Evolutionary conservation across 2,113 vertebrate genomes (phyloP).

Genomic region (Microcebus murinus): DNA sequence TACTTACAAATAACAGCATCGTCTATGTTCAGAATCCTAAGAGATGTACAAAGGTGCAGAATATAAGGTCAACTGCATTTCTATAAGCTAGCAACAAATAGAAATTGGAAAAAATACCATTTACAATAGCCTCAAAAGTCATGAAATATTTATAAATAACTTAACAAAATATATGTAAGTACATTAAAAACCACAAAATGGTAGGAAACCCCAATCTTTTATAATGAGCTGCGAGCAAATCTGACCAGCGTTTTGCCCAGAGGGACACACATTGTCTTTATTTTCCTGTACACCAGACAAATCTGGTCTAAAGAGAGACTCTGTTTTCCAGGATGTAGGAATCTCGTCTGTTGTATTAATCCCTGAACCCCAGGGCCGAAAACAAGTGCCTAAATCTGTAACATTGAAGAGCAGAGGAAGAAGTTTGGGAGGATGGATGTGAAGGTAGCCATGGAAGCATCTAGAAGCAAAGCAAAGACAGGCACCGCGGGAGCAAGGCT

Average conservation of each 20-base stretch:
- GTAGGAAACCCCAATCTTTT: neutral
- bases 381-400: neutral
- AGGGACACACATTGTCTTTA: neutral
- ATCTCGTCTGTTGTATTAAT: neutral
- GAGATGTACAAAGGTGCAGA: neutral
- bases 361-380: neutral
- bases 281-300: neutral
- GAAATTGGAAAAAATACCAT: neutral
- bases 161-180: neutral
- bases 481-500: neutral
- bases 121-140: neutral
- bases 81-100: neutral
- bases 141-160: slow-evolving; percentile 14
- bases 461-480: neutral
- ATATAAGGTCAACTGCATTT: neutral
- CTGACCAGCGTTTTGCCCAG: neutral
- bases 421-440: neutral
- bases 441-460: neutral
- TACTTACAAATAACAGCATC: neutral
- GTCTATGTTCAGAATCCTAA: neutral
- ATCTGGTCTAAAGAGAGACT: neutral
- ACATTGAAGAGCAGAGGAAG: neutral
- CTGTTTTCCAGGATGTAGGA: neutral
- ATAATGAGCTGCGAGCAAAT: neutral
- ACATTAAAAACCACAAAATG: neutral